Base-by-base conservation (phyloP, 2,113 vertebrate species). In the Hyla sarda region DNA sequence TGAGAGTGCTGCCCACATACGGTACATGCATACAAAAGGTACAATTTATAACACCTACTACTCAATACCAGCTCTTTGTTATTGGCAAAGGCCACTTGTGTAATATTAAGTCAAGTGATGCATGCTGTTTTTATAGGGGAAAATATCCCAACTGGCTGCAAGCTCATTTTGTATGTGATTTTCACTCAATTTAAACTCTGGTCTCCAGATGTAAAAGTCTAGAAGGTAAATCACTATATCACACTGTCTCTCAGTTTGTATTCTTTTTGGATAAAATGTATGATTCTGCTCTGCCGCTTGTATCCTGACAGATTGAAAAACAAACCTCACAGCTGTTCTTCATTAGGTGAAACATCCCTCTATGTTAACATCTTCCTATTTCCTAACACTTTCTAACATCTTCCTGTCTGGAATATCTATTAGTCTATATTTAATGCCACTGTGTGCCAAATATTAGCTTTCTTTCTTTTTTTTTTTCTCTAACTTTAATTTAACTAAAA, bases 81-180 rank as follows among this genome's bases (percentile, higher is more conserved):
- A 82, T 87, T 82, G 67, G 77, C 78, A 82, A 82, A 87, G 77
- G 85, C 78, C 85, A 87, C 85, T 87, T 73, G 78, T 82, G 85
- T 87, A 82, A 82, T 87, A 82, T 87, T 82, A 87, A 86, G 84
- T 86, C 84, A 86, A 87, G 85, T 87, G 85, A 87, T 81, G 78
- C 85, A 87, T 87, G 77, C 85, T 87, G 85, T 71, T 86, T 86
- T 86, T 86, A 86, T 86, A 13, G 84, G 76, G 76, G 77, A 86
- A 86, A 86, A 86, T 86, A 81, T 86, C 84, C 84, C 84, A 86
- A 86, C 84, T 86, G 84, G 84, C 84, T 87, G 56, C 78, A 82
- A 86, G 85, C 85, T 82, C 85, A 87, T 87, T 87, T 87, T 87
- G 67, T 74, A 82, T 87, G 85, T 87, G 85, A 87, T 87, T 87